phyloP scores from a whole-genome alignment of 2,113 vertebrate species.

The Tragulus kanchil region DNA sequence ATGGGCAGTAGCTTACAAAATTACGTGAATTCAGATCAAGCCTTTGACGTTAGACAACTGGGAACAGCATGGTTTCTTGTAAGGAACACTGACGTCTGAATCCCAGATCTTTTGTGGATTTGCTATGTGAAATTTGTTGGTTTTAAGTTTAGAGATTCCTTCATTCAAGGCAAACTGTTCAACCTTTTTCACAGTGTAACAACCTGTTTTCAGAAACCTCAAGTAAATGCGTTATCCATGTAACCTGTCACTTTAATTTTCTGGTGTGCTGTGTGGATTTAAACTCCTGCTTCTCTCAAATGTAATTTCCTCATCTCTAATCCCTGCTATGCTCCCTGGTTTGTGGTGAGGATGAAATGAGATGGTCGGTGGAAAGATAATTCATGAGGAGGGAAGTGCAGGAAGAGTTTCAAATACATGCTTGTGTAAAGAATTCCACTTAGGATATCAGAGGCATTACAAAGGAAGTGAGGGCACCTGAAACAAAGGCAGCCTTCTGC shows the following conservation, averaged over 20 bases:
- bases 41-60: background rate
- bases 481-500: no score
- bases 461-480: no score
- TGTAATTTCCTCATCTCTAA: background rate
- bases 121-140: background rate
- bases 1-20: background rate
- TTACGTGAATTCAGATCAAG: background rate
- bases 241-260: conserved; percentile 76
- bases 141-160: conserved; percentile 42
- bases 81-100: background rate
- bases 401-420: background rate
- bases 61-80: background rate
- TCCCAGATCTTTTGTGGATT: background rate
- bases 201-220: conserved; percentile 48
- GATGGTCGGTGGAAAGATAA: background rate
- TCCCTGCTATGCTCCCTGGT: background rate
- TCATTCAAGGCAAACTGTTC: conserved; percentile 60
- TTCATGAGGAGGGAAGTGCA: background rate
- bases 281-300: background rate
- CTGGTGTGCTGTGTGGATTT: background rate
- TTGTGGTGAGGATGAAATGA: background rate
- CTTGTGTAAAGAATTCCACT: conserved; percentile 34
- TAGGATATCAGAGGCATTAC: conserved; percentile 42
- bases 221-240: conserved; percentile 65
- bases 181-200: conserved; percentile 70